Percentiles rank a stretch among this genome's conserved stretches.
phyloP scores from a whole-genome alignment of 2,797 vertebrate species.

The Notamacropus eugenii region DNA sequence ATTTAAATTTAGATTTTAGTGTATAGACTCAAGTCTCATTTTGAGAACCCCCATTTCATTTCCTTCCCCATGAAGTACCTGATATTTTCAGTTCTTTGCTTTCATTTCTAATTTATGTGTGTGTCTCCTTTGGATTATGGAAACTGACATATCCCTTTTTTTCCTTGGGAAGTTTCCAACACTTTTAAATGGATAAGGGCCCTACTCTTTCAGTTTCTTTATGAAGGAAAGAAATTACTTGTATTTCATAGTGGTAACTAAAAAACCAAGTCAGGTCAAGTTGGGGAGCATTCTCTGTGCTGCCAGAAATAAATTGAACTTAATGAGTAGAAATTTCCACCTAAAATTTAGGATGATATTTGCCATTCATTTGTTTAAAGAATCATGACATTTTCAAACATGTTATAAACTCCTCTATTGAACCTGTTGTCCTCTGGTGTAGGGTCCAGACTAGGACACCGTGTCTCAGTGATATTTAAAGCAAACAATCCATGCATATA shows the following conservation, averaged over 20 bases:
- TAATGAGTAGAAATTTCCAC: background rate
- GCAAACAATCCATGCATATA: background rate
- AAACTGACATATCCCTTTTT: background rate
- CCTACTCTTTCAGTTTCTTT: background rate
- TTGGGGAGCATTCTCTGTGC: background rate
- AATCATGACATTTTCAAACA: background rate
- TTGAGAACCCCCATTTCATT: background rate
- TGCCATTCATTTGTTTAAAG: background rate
- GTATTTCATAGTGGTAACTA: background rate
- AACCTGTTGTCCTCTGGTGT: background rate
- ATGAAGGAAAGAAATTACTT: background rate
- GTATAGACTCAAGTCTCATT: background rate
- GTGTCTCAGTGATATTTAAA: background rate
- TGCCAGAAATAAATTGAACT: background rate
- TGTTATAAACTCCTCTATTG: background rate
- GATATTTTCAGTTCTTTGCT: constrained; percentile 7
- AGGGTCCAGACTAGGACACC: background rate
- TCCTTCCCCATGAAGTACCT: background rate
- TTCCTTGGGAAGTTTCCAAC: background rate
- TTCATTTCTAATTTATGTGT: background rate
- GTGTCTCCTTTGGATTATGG: background rate
- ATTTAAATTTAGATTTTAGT: background rate
- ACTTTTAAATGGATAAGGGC: background rate
- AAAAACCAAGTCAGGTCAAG: background rate
- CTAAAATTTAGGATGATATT: background rate